A percentile compares a stretch with the other conserved stretches of the same genome.
These are phyloP conservation scores for Takifugu flavidus DNA, from an alignment of 2,113 vertebrate genomes.

Conservation along the genomic window DNA sequence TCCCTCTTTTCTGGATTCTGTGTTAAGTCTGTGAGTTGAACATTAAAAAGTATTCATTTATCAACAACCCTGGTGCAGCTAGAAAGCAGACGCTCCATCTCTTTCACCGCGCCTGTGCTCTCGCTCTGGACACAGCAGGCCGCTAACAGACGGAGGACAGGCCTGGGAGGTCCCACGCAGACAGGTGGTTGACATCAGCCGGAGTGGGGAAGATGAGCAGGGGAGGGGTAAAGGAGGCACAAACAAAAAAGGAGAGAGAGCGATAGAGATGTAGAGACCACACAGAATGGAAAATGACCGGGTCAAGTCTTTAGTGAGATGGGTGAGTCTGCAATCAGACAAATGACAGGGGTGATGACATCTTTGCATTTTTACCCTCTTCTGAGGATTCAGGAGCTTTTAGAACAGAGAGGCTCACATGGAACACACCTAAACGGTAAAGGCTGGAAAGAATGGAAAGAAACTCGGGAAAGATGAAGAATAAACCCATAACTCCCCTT, in stretches of 20 bases:
- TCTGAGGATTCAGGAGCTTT: not conserved
- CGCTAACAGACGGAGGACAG: slow-evolving; percentile 66
- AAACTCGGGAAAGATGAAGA: too few species aligned
- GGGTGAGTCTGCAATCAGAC: slow-evolving; percentile 36
- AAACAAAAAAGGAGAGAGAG: slow-evolving; percentile 20
- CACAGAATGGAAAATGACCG: slow-evolving; percentile 58
- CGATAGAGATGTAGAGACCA: slow-evolving; percentile 55
- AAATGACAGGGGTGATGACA: slow-evolving; percentile 24
- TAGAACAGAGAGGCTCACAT: too few species aligned
- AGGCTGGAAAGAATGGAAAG: too few species aligned
- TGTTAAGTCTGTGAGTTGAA: slow-evolving; percentile 3
- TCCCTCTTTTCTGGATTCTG: slow-evolving; percentile 27
- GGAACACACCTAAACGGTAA: too few species aligned
- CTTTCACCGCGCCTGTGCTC: slow-evolving; percentile 51
- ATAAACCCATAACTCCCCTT: too few species aligned
- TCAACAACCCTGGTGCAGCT: slow-evolving; percentile 34
- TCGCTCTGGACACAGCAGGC: slow-evolving; percentile 49
- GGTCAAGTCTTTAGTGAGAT: slow-evolving; percentile 44
- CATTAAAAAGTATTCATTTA: slow-evolving; percentile 32
- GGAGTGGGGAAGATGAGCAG: slow-evolving; percentile 9
- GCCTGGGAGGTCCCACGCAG: slow-evolving; percentile 67
- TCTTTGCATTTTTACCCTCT: slow-evolving; percentile 3
- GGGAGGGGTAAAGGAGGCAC: slow-evolving; percentile 23
- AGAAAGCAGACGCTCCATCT: slow-evolving; percentile 39
- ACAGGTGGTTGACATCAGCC: slow-evolving; percentile 72